phyloP scores from a whole-genome alignment of 2,888 invertebrate species.

The Leptinotarsa tumamoca region DNA sequence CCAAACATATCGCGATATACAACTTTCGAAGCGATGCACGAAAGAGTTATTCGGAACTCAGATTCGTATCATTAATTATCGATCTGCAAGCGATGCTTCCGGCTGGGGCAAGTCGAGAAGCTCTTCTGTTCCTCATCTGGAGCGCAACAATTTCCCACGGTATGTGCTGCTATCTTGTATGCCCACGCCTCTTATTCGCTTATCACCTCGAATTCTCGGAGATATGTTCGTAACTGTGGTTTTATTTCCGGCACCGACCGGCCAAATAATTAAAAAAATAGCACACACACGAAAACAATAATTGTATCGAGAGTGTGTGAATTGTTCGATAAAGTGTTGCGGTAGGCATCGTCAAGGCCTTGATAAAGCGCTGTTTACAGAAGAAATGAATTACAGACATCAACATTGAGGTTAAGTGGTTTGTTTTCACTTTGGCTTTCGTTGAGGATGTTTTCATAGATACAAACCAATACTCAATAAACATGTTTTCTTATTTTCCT shows the following conservation, averaged over 20 bases:
- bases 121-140: conserved; percentile 24
- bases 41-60: conserved; percentile 14
- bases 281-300: conserved; percentile 4
- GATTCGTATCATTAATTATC: conserved; percentile 26
- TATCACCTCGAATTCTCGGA: conserved; percentile 36
- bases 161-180: conserved; percentile 33
- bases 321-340: conserved; percentile 9
- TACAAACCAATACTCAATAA: neutral
- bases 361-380: conserved; percentile 8
- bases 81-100: conserved; percentile 11
- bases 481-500: conserved; percentile 1
- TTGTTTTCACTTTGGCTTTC: neutral
- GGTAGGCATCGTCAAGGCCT: conserved; percentile 5
- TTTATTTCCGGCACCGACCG: conserved; percentile 33
- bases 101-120: conserved; percentile 22
- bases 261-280: conserved; percentile 11
- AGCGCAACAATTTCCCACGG: conserved; percentile 43
- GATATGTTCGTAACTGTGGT: conserved; percentile 36
- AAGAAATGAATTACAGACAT: neutral
- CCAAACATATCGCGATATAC: neutral
- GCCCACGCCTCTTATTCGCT: conserved; percentile 40
- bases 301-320: conserved; percentile 9
- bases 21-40: neutral
- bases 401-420: neutral
- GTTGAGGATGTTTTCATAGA: neutral